Percentiles rank a stretch among this genome's conserved stretches.
These are phyloP conservation scores for Agrypnus murinus DNA, from an alignment of 2,888 invertebrate genomes.

Conservation along the genomic window DNA sequence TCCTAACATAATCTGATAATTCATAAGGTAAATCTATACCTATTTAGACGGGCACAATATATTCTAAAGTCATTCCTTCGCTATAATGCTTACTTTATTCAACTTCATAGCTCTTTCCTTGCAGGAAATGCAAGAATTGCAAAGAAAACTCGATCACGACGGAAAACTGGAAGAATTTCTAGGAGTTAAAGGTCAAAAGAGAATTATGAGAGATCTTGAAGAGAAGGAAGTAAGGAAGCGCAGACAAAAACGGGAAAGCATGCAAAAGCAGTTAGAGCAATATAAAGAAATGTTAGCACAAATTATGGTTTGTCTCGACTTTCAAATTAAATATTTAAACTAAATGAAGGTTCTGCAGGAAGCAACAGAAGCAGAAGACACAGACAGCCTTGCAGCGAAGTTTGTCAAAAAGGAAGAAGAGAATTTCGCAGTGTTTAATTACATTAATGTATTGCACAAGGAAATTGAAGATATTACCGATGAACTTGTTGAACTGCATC, in stretches of 20 bases:
- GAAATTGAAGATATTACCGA: conserved; percentile 85
- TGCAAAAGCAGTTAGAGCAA: conserved; percentile 81
- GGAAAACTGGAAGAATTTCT: conserved; percentile 89
- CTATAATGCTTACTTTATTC: too few relatives aligned
- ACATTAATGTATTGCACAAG: conserved; percentile 91
- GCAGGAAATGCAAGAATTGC: conserved; percentile 91
- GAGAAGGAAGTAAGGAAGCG: conserved; percentile 83
- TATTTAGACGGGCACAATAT: too few relatives aligned
- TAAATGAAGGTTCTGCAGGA: conserved; percentile 67
- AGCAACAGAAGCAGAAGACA: conserved; percentile 78
- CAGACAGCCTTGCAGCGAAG: conserved; percentile 81
- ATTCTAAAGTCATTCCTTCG: too few relatives aligned
- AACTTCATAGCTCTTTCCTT: too few relatives aligned
- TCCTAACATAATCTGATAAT: too few relatives aligned
- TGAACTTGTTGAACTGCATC: conserved; percentile 77
- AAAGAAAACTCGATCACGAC: conserved; percentile 89
- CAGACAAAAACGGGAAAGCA: conserved; percentile 78
- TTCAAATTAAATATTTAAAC: not conserved
- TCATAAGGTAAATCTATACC: too few relatives aligned
- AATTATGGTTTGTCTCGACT: conserved; percentile 73
- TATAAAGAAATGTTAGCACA: conserved; percentile 85
- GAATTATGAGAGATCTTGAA: conserved; percentile 83
- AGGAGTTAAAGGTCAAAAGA: conserved; percentile 87
- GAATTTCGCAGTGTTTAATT: conserved; percentile 93
- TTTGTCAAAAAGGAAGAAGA: conserved; percentile 91